phyloP scores from a whole-genome alignment of 2,888 invertebrate species.

The Pteria penguin region DNA sequence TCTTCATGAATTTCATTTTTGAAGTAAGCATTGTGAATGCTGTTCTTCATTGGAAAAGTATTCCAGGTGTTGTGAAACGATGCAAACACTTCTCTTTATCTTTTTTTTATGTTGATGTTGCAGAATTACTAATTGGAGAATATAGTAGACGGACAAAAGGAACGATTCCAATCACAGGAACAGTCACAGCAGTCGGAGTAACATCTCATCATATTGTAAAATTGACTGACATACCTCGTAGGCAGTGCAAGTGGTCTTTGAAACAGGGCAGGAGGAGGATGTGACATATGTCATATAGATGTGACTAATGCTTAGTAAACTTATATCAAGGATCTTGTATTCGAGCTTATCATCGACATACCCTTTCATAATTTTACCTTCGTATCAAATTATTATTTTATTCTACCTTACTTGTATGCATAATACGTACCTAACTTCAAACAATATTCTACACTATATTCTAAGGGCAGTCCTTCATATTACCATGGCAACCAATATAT shows the following conservation, averaged over 20 bases:
- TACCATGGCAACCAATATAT: no score
- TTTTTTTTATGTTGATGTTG: neutral
- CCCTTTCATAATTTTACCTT: no score
- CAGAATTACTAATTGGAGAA: constrained; percentile 5
- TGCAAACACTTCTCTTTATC: neutral
- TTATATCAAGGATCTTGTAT: constrained; percentile 14
- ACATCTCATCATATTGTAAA: neutral
- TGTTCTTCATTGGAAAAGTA: constrained; percentile 8
- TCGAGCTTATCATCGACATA: neutral
- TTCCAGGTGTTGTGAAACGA: constrained; percentile 1
- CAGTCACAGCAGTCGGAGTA: neutral
- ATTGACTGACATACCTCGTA: neutral
- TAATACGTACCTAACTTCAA: no score
- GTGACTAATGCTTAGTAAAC: neutral
- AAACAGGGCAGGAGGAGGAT: constrained; percentile 6
- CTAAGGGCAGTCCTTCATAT: no score
- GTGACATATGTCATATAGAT: neutral
- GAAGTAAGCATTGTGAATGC: constrained; percentile 13
- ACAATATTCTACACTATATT: no score
- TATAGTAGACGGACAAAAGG: neutral
- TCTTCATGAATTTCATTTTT: constrained; percentile 18
- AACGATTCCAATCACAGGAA: neutral
- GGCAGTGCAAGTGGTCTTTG: constrained; percentile 18
- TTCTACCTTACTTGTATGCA: no score
- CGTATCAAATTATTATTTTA: no score